Evolutionary conservation across 2,113 vertebrate genomes (phyloP).

Genomic region (Apteryx mantelli): DNA sequence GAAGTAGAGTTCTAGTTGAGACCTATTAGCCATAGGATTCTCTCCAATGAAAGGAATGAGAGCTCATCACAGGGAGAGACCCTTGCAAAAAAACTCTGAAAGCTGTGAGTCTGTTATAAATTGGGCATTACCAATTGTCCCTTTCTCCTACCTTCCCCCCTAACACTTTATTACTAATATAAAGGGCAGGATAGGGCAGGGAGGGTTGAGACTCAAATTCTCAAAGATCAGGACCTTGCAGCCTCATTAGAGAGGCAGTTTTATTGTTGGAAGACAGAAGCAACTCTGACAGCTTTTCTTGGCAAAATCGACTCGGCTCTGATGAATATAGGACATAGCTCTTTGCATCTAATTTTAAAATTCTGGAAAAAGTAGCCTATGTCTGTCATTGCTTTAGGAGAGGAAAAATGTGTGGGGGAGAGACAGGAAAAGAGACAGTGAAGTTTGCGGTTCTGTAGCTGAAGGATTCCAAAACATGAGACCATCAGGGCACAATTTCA

Average conservation of each 20-base stretch:
- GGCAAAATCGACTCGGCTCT: neutral
- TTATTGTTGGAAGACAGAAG: neutral
- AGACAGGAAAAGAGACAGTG: neutral
- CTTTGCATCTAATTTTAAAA: slow-evolving; percentile 43
- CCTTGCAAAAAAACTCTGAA: neutral
- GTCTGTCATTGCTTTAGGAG: neutral
- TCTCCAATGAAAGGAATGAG: neutral
- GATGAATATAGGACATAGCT: neutral
- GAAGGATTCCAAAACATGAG: neutral
- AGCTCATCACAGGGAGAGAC: neutral
- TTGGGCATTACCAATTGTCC: neutral
- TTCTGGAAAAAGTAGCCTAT: slow-evolving; percentile 31
- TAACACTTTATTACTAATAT: neutral
- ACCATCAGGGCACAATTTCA: neutral
- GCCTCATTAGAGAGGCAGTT: neutral
- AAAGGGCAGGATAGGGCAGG: neutral
- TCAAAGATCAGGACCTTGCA: neutral
- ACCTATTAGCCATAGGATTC: neutral
- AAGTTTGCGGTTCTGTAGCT: neutral
- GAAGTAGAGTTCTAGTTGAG: neutral
- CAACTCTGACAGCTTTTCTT: slow-evolving; percentile 15
- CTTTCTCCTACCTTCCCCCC: neutral
- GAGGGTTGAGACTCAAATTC: neutral
- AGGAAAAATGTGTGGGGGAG: neutral
- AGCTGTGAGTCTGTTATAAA: neutral